Conservation (phyloP, 2,888 invertebrate genomes). For the Periphyllus acericola region DNA sequence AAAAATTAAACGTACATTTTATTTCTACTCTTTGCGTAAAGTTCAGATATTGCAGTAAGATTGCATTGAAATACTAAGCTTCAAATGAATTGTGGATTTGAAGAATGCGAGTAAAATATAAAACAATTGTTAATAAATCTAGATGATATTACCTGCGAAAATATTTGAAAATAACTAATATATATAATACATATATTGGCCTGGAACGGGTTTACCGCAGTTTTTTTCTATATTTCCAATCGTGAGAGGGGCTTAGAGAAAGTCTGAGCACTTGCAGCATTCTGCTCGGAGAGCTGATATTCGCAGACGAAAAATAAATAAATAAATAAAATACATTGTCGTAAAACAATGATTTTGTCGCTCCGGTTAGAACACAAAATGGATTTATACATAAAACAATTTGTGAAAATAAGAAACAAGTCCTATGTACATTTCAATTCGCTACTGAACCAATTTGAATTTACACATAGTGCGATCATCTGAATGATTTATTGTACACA, state of each 20-base stretch:
- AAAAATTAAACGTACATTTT: too few species aligned
- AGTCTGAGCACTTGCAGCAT: neutral
- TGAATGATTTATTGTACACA: neutral
- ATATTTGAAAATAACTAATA: neutral
- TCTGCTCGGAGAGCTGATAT: neutral
- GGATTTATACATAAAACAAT: neutral
- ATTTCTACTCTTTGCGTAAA: too few species aligned
- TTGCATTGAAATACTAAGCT: neutral
- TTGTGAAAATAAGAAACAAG: neutral
- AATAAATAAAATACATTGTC: neutral
- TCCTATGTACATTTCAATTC: neutral
- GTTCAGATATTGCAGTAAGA: too few species aligned
- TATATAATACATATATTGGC: neutral
- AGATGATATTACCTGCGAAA: neutral
- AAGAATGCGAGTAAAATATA: neutral
- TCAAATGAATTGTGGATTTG: neutral
- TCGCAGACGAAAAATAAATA: neutral
- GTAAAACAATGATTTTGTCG: neutral
- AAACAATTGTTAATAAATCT: neutral
- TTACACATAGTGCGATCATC: neutral
- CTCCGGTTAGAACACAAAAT: neutral
- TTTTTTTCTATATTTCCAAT: neutral
- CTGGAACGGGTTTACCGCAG: neutral
- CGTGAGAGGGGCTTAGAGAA: neutral
- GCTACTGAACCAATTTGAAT: neutral